Conservation (phyloP, 2,797 vertebrate genomes). For the Lagocephalus sceleratus region DNA sequence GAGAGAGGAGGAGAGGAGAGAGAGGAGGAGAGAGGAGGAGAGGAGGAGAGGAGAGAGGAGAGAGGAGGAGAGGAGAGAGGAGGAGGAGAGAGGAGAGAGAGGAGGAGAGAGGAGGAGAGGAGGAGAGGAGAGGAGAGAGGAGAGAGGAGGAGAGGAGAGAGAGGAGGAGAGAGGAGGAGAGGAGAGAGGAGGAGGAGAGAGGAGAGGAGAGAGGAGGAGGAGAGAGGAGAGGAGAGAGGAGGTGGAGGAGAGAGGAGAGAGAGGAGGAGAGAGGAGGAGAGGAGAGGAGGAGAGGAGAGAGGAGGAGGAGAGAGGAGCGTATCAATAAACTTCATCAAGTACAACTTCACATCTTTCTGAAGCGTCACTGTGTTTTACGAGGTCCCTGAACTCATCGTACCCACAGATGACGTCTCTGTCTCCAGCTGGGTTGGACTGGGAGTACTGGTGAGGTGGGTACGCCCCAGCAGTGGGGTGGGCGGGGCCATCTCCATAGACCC, state of each 20-base stretch:
- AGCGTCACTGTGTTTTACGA: not conserved
- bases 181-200: not conserved
- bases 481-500: conserved; percentile 86
- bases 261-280: not conserved
- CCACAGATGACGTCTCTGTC: conserved; percentile 97
- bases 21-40: conserved; percentile 82
- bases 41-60: not conserved
- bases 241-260: no score
- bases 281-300: no score
- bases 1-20: conserved; percentile 83
- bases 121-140: not conserved
- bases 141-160: conserved; percentile 84
- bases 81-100: conserved; percentile 79
- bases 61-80: not conserved
- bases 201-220: not conserved
- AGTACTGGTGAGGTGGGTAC: conserved; percentile 84
- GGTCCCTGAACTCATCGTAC: conserved; percentile 71
- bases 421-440: conserved; percentile 84
- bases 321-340: no score
- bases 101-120: not conserved
- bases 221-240: no score
- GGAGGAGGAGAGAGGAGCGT: no score
- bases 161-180: conserved; percentile 82
- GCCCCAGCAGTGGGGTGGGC: conserved; percentile 62
- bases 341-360: no score